Percentiles rank a stretch among this genome's conserved stretches.
Evolutionary conservation across 2,113 vertebrate species (phyloP).

Genomic region (Paracanthobrama guichenoti): DNA sequence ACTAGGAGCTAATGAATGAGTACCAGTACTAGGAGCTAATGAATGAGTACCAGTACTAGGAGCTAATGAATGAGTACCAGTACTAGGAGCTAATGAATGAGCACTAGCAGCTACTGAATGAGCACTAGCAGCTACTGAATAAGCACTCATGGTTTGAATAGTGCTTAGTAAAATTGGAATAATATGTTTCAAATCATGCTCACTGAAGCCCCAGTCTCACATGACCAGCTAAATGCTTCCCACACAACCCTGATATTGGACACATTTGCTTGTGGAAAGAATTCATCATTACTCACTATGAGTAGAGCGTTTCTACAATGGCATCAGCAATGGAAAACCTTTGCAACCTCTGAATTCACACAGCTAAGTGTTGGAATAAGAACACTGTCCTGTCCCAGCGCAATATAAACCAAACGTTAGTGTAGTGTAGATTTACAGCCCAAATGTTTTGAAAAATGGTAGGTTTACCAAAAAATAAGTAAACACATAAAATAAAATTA

Average conservation of each 20-base stretch:
- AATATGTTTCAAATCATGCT: background rate
- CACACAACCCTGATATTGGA: background rate
- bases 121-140: too few species aligned
- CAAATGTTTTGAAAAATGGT: background rate
- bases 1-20: too few species aligned
- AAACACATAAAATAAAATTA: too few species aligned
- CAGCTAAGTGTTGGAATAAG: background rate
- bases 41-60: too few species aligned
- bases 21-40: too few species aligned
- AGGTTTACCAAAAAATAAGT: background rate
- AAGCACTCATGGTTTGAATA: too few species aligned
- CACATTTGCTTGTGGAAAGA: background rate
- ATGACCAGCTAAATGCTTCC: background rate
- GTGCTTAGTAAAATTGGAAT: too few species aligned
- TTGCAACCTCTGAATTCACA: background rate
- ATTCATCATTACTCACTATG: background rate
- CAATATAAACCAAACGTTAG: background rate
- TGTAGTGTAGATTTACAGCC: background rate
- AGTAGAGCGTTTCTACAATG: background rate
- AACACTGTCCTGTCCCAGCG: background rate
- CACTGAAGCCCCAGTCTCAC: background rate
- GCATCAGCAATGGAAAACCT: background rate
- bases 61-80: too few species aligned
- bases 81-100: too few species aligned
- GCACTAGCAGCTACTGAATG: too few species aligned